These are phyloP conservation scores for Drosophila eohydei DNA, from an alignment of 2,888 invertebrate genomes.

Conservation along the genomic window DNA sequence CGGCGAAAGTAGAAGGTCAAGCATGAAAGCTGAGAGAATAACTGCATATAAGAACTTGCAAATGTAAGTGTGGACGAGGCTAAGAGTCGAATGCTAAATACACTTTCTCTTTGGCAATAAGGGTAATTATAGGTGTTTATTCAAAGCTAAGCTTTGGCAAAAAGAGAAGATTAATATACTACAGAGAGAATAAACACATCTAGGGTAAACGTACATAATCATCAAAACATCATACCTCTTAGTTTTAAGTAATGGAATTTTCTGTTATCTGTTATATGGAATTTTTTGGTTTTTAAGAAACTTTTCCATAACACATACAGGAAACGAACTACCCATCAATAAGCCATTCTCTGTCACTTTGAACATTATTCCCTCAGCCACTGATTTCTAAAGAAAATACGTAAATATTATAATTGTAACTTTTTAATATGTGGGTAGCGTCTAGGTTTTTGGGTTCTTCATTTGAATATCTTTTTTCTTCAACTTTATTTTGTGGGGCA, in stretches of 20 bases:
- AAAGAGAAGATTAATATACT: no score
- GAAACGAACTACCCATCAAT: not conserved
- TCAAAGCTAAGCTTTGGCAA: no score
- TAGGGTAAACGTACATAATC: not conserved
- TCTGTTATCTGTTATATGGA: not conserved
- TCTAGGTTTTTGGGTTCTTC: slow-evolving; percentile 26
- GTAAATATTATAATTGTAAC: slow-evolving; percentile 16
- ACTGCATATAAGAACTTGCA: not conserved
- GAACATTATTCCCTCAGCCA: not conserved
- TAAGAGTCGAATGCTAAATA: not conserved
- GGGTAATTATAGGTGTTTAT: not conserved
- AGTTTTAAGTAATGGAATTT: not conserved
- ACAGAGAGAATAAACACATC: no score
- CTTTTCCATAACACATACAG: not conserved
- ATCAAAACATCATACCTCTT: not conserved
- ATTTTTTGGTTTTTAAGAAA: not conserved
- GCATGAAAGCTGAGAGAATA: slow-evolving; percentile 4
- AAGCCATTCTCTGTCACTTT: not conserved
- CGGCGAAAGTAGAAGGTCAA: slow-evolving; percentile 45
- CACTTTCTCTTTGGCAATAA: not conserved
- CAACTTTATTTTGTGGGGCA: slow-evolving; percentile 25
- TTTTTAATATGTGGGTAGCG: slow-evolving; percentile 62
- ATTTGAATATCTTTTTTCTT: slow-evolving; percentile 57
- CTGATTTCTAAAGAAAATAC: slow-evolving; percentile 14
- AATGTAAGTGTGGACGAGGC: not conserved